Conservation (phyloP, 2,888 invertebrate genomes). For the Miltochrista miniata region DNA sequence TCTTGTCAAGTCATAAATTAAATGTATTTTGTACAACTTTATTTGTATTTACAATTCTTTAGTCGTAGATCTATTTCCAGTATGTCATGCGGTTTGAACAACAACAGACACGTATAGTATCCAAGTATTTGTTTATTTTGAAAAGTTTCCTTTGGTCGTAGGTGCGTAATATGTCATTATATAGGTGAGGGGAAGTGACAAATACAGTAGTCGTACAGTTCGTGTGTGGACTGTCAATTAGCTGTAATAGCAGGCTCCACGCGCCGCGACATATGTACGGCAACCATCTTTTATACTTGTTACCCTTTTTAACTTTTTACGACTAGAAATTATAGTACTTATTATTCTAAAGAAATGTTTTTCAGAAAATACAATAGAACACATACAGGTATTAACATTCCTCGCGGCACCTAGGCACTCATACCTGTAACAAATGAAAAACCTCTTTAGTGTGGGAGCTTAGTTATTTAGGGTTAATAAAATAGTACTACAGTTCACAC, state of each 20-base stretch:
- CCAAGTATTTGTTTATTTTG: slow-evolving; percentile 57
- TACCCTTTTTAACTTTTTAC: slow-evolving; percentile 73
- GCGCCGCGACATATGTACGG: slow-evolving; percentile 69
- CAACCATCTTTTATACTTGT: slow-evolving; percentile 67
- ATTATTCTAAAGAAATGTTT: slow-evolving; percentile 16
- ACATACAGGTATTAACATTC: background rate
- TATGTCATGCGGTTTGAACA: slow-evolving; percentile 23
- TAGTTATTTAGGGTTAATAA: too few species aligned
- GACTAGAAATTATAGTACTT: slow-evolving; percentile 63
- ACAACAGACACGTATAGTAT: slow-evolving; percentile 18
- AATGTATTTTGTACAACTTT: too few species aligned
- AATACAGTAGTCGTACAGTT: slow-evolving; percentile 67
- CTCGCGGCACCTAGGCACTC: background rate
- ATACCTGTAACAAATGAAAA: background rate
- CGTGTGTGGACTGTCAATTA: slow-evolving; percentile 75
- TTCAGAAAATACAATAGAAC: slow-evolving; percentile 22
- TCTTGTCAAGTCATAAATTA: too few species aligned
- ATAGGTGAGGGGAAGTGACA: slow-evolving; percentile 74
- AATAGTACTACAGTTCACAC: too few species aligned
- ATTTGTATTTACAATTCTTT: too few species aligned
- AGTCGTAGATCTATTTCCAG: slow-evolving; percentile 21
- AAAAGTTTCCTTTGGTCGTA: slow-evolving; percentile 51
- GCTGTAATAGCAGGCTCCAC: slow-evolving; percentile 62
- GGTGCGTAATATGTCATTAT: slow-evolving; percentile 67
- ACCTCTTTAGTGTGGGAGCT: too few species aligned